phyloP scores from a whole-genome alignment of 2,888 invertebrate genomes.

The Tachina grossa region DNA sequence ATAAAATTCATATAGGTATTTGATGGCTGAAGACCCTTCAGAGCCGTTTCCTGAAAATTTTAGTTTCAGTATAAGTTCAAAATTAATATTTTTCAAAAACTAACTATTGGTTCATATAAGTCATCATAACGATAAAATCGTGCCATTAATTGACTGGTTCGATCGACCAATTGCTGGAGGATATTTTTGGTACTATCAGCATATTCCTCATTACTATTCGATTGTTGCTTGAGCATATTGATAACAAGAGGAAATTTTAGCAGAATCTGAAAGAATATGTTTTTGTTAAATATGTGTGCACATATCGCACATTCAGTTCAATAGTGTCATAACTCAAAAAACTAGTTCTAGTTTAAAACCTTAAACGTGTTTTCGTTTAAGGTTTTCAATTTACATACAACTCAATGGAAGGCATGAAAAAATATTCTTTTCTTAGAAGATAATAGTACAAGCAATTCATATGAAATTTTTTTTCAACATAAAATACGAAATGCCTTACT shows the following conservation, averaged over 20 bases:
- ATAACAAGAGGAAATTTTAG: constrained; percentile 84
- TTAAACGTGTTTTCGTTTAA: too few species aligned
- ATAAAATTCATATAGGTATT: constrained; percentile 80
- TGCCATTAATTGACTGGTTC: constrained; percentile 84
- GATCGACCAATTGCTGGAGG: constrained; percentile 86
- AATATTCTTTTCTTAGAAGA: too few species aligned
- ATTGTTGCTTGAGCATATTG: constrained; percentile 84
- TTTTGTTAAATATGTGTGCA: neutral
- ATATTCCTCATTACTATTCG: constrained; percentile 83
- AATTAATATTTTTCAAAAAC: constrained; percentile 71
- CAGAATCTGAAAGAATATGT: constrained; percentile 80
- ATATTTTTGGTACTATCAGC: constrained; percentile 84
- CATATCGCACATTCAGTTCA: too few species aligned
- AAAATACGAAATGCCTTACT: too few species aligned
- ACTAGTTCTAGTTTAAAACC: too few species aligned
- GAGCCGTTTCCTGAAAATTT: constrained; percentile 77
- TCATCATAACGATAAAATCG: constrained; percentile 84
- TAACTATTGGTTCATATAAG: constrained; percentile 84
- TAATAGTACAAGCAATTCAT: too few species aligned
- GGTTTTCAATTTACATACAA: too few species aligned
- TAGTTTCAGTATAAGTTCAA: neutral
- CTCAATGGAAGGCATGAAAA: too few species aligned
- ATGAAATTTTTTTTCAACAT: too few species aligned
- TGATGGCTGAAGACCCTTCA: constrained; percentile 84
- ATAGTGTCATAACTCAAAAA: too few species aligned